Evolutionary conservation across 1,140 invertebrate species (phyloP).

Genomic region (Lysiphlebus fabarum): DNA sequence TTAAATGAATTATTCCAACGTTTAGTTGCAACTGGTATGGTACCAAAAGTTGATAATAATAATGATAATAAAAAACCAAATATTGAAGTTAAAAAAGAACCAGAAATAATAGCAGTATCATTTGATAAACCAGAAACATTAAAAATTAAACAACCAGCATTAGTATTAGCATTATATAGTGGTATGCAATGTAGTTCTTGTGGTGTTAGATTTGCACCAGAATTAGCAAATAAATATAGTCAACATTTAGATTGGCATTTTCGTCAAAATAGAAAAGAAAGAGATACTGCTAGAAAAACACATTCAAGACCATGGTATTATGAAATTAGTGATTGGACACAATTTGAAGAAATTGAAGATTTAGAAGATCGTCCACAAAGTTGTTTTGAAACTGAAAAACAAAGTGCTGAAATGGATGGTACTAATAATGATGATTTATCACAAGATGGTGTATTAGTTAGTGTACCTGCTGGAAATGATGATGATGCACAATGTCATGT

Average conservation of each 20-base stretch:
- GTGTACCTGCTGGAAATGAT: constrained; percentile 63
- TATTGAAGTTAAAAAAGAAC: constrained; percentile 50
- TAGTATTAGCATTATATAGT: constrained; percentile 70
- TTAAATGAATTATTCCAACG: constrained; percentile 81
- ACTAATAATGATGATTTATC: constrained; percentile 49
- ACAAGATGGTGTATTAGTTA: constrained; percentile 59
- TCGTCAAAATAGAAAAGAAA: constrained; percentile 83
- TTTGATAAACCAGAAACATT: constrained; percentile 69
- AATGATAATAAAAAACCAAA: constrained; percentile 49
- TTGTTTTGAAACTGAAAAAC: constrained; percentile 78
- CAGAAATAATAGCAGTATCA: constrained; percentile 62
- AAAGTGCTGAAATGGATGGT: constrained; percentile 55
- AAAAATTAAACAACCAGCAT: constrained; percentile 67
- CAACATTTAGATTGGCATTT: constrained; percentile 98
- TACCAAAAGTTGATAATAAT: constrained; percentile 56
- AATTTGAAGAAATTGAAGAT: constrained; percentile 93
- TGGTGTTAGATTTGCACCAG: constrained; percentile 83
- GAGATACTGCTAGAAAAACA: constrained; percentile 78
- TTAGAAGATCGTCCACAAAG: constrained; percentile 81
- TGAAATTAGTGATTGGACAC: constrained; percentile 86
- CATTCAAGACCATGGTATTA: constrained; percentile 87
- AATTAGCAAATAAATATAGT: constrained; percentile 82
- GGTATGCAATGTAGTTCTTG: constrained; percentile 95
- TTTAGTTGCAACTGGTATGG: constrained; percentile 79
- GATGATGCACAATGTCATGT: constrained; percentile 73